Percentiles rank a stretch among this genome's conserved stretches.
These are phyloP conservation scores for Hypomesus transpacificus DNA, from an alignment of 2,113 vertebrate species.

Conservation along the genomic window DNA sequence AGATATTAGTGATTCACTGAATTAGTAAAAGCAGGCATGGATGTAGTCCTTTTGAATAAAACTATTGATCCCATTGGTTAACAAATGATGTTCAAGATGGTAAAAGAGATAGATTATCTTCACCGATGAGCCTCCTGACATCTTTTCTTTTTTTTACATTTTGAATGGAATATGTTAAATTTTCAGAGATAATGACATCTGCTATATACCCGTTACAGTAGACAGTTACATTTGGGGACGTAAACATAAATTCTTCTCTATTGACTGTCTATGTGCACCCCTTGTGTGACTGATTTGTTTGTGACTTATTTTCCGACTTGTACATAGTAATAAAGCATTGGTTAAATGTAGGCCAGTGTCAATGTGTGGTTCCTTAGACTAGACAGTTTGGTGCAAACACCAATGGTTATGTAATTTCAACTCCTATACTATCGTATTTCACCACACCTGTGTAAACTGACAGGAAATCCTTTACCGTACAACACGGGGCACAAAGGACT, in stretches of 20 bases:
- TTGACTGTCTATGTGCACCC: constrained; percentile 33
- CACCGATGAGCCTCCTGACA: constrained; percentile 13
- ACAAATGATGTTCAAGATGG: not conserved
- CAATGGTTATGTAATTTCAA: not conserved
- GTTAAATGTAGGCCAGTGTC: not conserved
- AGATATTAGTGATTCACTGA: too few relatives aligned
- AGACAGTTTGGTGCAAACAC: not conserved
- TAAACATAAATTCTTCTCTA: constrained; percentile 23
- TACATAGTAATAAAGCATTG: constrained; percentile 56
- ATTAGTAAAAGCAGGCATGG: too few relatives aligned
- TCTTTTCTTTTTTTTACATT: not conserved
- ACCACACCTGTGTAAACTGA: not conserved
- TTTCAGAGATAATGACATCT: constrained; percentile 3
- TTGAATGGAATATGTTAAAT: not conserved
- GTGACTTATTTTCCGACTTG: constrained; percentile 34
- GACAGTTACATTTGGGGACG: constrained; percentile 8
- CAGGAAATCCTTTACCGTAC: not conserved
- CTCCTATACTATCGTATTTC: too few relatives aligned
- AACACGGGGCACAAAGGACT: too few relatives aligned
- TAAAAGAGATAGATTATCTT: too few relatives aligned
- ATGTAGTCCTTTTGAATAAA: too few relatives aligned
- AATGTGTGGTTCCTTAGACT: not conserved
- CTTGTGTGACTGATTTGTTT: not conserved
- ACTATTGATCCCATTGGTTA: too few relatives aligned
- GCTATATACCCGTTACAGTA: constrained; percentile 36